phyloP scores from a whole-genome alignment of 2,888 invertebrate genomes.

The Drosophila ustulata region DNA sequence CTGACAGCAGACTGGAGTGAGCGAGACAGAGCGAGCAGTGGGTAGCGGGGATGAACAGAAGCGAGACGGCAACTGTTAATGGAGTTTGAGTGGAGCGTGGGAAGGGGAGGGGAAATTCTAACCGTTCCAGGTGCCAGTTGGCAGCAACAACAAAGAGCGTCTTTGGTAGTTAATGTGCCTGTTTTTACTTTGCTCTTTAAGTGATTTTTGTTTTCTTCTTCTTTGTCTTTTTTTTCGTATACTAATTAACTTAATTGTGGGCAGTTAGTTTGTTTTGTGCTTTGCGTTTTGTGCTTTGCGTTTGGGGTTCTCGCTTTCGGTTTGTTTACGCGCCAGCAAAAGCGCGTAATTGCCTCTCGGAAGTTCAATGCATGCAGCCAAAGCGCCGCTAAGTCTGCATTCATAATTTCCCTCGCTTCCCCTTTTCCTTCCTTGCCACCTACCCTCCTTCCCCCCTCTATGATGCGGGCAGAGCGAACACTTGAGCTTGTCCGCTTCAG shows the following conservation, averaged over 20 bases:
- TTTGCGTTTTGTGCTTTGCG: slow-evolving; percentile 8
- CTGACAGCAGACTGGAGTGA: slow-evolving; percentile 9
- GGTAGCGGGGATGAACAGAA: slow-evolving; percentile 22
- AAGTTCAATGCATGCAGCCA: slow-evolving; percentile 41
- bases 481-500: slow-evolving; percentile 41
- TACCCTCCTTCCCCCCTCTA: not conserved
- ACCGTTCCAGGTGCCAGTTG: not conserved
- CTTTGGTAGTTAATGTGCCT: slow-evolving; percentile 29
- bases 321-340: slow-evolving; percentile 31
- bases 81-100: slow-evolving; percentile 33
- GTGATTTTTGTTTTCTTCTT: slow-evolving; percentile 12
- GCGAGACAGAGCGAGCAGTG: not conserved
- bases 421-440: not conserved
- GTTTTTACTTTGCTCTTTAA: slow-evolving; percentile 16
- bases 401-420: slow-evolving; percentile 23
- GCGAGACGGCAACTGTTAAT: slow-evolving; percentile 51
- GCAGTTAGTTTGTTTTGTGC: slow-evolving; percentile 42
- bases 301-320: not conserved
- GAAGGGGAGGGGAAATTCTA: too few relatives aligned
- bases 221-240: slow-evolving; percentile 16
- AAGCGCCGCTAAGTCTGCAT: slow-evolving; percentile 38
- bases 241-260: slow-evolving; percentile 71
- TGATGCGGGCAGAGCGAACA: not conserved
- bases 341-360: slow-evolving; percentile 42
- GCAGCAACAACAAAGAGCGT: not conserved